Percentiles rank a stretch among this genome's conserved stretches.
Evolutionary conservation across 1,140 invertebrate species (phyloP).

Genomic region (Micrasema longulum): DNA sequence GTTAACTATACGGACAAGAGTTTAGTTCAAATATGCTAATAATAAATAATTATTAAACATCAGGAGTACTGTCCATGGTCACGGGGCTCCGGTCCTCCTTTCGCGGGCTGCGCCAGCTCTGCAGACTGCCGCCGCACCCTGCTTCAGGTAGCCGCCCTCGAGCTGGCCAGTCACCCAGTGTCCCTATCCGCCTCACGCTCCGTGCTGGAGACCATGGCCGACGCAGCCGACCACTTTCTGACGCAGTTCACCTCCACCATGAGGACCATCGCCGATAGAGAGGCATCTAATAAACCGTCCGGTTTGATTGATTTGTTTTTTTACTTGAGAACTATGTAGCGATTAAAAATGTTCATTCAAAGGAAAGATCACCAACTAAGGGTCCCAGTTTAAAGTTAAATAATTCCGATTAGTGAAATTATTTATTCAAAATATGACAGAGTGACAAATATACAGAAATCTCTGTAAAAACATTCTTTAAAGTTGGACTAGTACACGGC

Average conservation of each 20-base stretch:
- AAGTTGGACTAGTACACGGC: no score
- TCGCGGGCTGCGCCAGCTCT: slow-evolving; percentile 61
- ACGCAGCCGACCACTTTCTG: slow-evolving; percentile 63
- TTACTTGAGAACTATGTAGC: no score
- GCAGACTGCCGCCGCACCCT: slow-evolving; percentile 63
- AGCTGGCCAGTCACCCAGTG: slow-evolving; percentile 59
- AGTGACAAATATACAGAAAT: no score
- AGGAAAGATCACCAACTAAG: no score
- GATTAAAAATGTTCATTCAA: no score
- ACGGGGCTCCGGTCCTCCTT: slow-evolving; percentile 61
- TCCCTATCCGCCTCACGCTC: slow-evolving; percentile 61
- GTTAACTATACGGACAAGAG: no score
- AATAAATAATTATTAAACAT: background rate
- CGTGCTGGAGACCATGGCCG: slow-evolving; percentile 62
- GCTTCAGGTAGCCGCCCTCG: slow-evolving; percentile 64
- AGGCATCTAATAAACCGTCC: slow-evolving; percentile 58
- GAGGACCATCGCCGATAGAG: slow-evolving; percentile 62
- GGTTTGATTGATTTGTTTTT: no score
- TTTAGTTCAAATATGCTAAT: no score
- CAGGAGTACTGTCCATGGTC: slow-evolving; percentile 66
- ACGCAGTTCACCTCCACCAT: slow-evolving; percentile 64
- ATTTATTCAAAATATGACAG: no score
- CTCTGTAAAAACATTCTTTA: no score
- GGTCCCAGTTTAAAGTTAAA: no score
- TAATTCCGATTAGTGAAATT: no score